Base-by-base conservation (phyloP, 2,113 vertebrate species). In the Corynorhinus townsendii region DNA sequence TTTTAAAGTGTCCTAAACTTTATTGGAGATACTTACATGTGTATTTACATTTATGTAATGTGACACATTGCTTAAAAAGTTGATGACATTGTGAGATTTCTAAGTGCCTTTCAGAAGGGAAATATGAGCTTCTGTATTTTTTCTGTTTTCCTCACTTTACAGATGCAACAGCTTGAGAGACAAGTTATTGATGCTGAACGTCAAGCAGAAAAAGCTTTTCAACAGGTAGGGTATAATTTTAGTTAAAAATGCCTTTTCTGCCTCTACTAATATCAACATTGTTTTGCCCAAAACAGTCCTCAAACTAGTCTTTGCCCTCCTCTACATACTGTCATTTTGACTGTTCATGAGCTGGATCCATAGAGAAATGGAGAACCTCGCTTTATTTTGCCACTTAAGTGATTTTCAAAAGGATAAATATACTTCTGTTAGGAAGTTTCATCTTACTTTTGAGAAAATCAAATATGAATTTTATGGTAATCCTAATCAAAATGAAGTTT, bases 91-190 rank as follows among this genome's bases (percentile, higher is more conserved):
- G 59, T 91, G 52, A 77, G 62, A 92, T 59, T 97, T 96, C 81
- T 84, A 90, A 89, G 38, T 17, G 1, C 2, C 35, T 4, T 24
- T 52, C 56, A 95, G 89, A 91, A 64, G 75, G 69, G 22, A 52
- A 71, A 33, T 68, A 26, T 2, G 4, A 79, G 84, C 96, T 93
- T 96, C 97, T 79, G 87, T 71, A 52, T 0, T 82, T 62, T 96
- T 47, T 66, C 10, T 56, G 72, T 96, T 59, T 95, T 35, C 19
- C 35, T 86, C 35, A 56, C 92, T 38, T 96, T 96, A 90, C 97
- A 99, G 99, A 99, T 99, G 98, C 99, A 99, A 30, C 99, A 99
- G 94, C 97, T 99, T 98, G 99, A 99, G 98, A 99, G 98, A 7
- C 99, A 99, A 98, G 99, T 99, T 96, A 97, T 99, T 82, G 99